Base-by-base conservation (phyloP, 2,113 vertebrate genomes). In the Rhegmatorhina hoffmannsi region DNA sequence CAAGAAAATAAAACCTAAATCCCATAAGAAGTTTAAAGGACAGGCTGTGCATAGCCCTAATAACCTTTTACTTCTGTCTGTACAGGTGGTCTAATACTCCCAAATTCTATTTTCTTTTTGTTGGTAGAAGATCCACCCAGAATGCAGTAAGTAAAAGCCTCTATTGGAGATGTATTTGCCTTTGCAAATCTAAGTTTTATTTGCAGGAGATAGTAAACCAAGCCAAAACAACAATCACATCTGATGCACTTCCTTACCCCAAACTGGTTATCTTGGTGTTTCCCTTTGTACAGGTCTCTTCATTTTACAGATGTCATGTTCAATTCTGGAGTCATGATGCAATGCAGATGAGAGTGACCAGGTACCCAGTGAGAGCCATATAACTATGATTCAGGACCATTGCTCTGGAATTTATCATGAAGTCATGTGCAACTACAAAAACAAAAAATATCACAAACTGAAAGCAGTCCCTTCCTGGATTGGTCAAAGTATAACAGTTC, bases 201-300 rank as follows among this genome's bases (percentile, higher is more conserved):
- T 63, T 75, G 13, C 25, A 63, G 33, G 9, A 46, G 6, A 33
- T n/a, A 81, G 34, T 20, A 81, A 69, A 81, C 4, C 7, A 60
- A 72, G n/a, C 2, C 58, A 43, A 92, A 58, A 1, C 49, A 43
- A 62, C 6, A 28, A 4, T 4, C 36, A 53, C 3, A 40, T 5
- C 9, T 56, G 15, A 29, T 62, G 33, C 40, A 28, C 4, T 33
- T 86, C 0, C 0, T 74, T 84, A 74, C 8, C 1, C 6, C n/a
- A 63, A 4, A 19, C 3, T 11, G 15, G 4, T 43, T 11, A 44
- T 5, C 8, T 47, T 73, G 9, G 0, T 60, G 16, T 66, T 58
- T 62, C 17, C 13, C 2, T 53, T 56, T 69, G 10, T 49, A 72
- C 31, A 19, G 6, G 8, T 18, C 7, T 68, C 29, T 76, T 80